phyloP scores from a whole-genome alignment of 53 echinoderm and acorn worm species.

The Pentamera pediparva region DNA sequence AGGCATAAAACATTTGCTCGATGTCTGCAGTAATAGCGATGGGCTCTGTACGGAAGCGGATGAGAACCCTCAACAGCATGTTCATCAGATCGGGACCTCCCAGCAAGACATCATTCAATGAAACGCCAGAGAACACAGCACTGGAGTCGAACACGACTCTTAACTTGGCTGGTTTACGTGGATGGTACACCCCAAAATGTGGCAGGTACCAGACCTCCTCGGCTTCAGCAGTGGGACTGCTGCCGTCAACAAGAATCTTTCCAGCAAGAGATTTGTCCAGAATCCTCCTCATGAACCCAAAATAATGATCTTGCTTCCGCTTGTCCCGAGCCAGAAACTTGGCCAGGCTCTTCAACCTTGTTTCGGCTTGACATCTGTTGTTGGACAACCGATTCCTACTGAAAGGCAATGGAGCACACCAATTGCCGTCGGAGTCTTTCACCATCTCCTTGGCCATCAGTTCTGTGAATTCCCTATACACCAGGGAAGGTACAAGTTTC shows the following conservation, averaged over 20 bases:
- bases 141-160: slow-evolving; percentile 48
- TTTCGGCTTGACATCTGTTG: slow-evolving; percentile 29
- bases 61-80: slow-evolving; percentile 39
- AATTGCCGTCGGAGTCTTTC: slow-evolving; percentile 39
- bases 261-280: slow-evolving; percentile 41
- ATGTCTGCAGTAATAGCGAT: slow-evolving; percentile 57
- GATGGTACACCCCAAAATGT: slow-evolving; percentile 44
- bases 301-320: slow-evolving; percentile 47
- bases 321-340: slow-evolving; percentile 38
- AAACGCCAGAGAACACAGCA: slow-evolving; percentile 30
- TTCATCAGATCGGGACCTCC: slow-evolving; percentile 64
- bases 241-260: slow-evolving; percentile 12
- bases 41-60: slow-evolving; percentile 46
- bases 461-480: slow-evolving; percentile 39
- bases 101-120: slow-evolving; percentile 43
- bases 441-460: slow-evolving; percentile 43
- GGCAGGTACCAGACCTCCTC: slow-evolving; percentile 44
- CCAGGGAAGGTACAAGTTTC: slow-evolving; percentile 29
- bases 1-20: slow-evolving; percentile 61
- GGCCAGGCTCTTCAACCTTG: slow-evolving; percentile 27
- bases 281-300: slow-evolving; percentile 48
- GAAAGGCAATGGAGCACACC: slow-evolving; percentile 49
- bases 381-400: slow-evolving; percentile 33
- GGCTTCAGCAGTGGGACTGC: background rate
- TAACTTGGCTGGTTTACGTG: slow-evolving; percentile 31